These are phyloP conservation scores for Thunnus maccoyii DNA, from an alignment of 2,113 vertebrate genomes.

Conservation along the genomic window DNA sequence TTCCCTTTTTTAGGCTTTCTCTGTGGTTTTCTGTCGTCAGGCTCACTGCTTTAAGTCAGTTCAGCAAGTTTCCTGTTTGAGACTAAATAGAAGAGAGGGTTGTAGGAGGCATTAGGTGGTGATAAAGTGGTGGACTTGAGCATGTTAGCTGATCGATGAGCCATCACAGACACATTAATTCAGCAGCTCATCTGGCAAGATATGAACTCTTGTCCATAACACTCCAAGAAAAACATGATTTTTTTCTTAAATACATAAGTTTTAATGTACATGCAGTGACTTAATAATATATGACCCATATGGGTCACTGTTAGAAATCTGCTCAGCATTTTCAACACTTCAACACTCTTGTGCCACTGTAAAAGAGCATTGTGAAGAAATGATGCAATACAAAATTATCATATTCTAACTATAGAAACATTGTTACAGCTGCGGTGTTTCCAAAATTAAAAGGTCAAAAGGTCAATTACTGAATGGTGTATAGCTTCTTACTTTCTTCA, in stretches of 20 bases:
- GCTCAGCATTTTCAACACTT: background rate
- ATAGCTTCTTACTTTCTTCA: slow-evolving; percentile 18
- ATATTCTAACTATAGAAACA: background rate
- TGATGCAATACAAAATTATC: background rate
- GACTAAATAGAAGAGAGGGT: slow-evolving; percentile 3
- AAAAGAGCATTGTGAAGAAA: background rate
- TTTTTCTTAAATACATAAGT: background rate
- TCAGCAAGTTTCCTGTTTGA: slow-evolving; percentile 53
- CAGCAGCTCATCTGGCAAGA: slow-evolving; percentile 22
- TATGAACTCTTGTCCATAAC: slow-evolving; percentile 18
- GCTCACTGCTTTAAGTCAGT: slow-evolving; percentile 18
- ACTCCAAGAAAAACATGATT: background rate
- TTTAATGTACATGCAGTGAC: background rate
- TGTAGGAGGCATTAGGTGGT: background rate
- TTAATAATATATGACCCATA: background rate
- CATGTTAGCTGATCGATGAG: background rate
- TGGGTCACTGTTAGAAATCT: too few species aligned
- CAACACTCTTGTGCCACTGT: background rate
- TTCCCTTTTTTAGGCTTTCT: background rate
- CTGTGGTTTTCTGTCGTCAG: background rate
- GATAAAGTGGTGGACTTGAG: slow-evolving; percentile 10
- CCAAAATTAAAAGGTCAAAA: slow-evolving; percentile 1
- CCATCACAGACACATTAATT: slow-evolving; percentile 9
- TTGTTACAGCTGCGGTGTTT: slow-evolving; percentile 21
- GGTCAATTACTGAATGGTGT: background rate